phyloP scores from a whole-genome alignment of 2,888 invertebrate species.

The Lagria hirta region DNA sequence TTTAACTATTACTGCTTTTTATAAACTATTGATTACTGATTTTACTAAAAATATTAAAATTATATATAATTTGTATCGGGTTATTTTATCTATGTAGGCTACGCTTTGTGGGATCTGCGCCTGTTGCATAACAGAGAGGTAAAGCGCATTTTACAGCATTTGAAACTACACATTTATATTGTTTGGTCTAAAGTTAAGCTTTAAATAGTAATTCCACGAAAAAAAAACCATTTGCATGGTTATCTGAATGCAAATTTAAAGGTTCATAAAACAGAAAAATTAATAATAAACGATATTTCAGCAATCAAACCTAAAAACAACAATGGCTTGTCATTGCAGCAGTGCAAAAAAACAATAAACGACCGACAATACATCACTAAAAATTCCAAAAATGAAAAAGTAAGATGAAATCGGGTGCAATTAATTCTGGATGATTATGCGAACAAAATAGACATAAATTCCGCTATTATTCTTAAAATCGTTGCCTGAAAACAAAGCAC shows the following conservation, averaged over 20 bases:
- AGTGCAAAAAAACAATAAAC: conserved; percentile 8
- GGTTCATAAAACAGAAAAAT: conserved; percentile 16
- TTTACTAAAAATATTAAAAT: too few relatives aligned
- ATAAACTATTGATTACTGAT: too few relatives aligned
- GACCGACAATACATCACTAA: conserved; percentile 10
- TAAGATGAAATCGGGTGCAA: conserved; percentile 20
- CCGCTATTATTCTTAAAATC: conserved; percentile 46
- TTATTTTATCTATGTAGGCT: too few relatives aligned
- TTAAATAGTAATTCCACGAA: conserved; percentile 12
- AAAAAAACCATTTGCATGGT: conserved; percentile 4
- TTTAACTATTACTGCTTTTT: too few relatives aligned
- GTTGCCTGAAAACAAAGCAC: conserved; percentile 47
- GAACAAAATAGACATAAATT: conserved; percentile 45
- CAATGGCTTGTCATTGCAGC: conserved; percentile 16
- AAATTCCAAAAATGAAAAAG: conserved; percentile 20
- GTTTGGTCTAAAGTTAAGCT: too few relatives aligned
- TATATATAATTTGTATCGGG: too few relatives aligned
- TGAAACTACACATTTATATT: too few relatives aligned
- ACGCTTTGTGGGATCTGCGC: too few relatives aligned
- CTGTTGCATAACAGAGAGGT: too few relatives aligned
- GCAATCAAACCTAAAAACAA: conserved; percentile 14
- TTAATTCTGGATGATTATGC: conserved; percentile 35
- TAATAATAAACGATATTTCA: conserved; percentile 12
- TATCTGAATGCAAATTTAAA: conserved; percentile 14
- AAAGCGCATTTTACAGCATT: too few relatives aligned